Percentiles rank a stretch among this genome's conserved stretches.
Evolutionary conservation across 64 coral and sea anemone genomes (phyloP).

Genomic region (Anthopleura sola): DNA sequence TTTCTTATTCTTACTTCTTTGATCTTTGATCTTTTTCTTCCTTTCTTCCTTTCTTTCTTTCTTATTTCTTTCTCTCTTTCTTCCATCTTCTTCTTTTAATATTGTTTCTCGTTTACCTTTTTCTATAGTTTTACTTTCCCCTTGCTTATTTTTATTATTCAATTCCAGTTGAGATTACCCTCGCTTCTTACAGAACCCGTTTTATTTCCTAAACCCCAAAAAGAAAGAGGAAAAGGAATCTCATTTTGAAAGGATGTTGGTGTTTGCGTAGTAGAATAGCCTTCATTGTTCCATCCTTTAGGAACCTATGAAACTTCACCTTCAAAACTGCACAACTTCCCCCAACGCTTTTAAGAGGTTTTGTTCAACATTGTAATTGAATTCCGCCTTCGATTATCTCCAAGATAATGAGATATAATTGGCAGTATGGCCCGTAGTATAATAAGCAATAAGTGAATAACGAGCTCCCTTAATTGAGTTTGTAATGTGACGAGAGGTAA

Average conservation of each 20-base stretch:
- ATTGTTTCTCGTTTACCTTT: no score
- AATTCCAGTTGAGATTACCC: neutral
- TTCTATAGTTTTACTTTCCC: no score
- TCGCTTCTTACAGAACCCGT: neutral
- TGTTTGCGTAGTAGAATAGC: neutral
- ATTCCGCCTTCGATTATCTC: conserved; percentile 77
- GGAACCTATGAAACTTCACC: neutral
- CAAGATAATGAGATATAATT: conserved; percentile 68
- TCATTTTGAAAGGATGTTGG: neutral
- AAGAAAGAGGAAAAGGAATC: neutral
- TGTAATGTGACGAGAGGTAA: conserved; percentile 67
- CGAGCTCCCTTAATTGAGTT: conserved; percentile 62
- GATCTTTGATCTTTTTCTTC: neutral
- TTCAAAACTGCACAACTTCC: conserved; percentile 25
- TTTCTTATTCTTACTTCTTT: neutral
- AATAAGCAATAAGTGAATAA: conserved; percentile 79
- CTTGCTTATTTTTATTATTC: neutral
- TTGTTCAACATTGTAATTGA: conserved; percentile 63
- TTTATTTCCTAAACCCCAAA: neutral
- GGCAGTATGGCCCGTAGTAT: conserved; percentile 57
- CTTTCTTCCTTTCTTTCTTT: neutral
- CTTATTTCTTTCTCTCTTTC: no score
- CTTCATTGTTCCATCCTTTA: neutral
- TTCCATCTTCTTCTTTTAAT: no score
- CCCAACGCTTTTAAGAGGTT: conserved; percentile 34